Evolutionary conservation across 2,113 vertebrate species (phyloP).

Genomic region (Gymnobelideus leadbeateri): DNA sequence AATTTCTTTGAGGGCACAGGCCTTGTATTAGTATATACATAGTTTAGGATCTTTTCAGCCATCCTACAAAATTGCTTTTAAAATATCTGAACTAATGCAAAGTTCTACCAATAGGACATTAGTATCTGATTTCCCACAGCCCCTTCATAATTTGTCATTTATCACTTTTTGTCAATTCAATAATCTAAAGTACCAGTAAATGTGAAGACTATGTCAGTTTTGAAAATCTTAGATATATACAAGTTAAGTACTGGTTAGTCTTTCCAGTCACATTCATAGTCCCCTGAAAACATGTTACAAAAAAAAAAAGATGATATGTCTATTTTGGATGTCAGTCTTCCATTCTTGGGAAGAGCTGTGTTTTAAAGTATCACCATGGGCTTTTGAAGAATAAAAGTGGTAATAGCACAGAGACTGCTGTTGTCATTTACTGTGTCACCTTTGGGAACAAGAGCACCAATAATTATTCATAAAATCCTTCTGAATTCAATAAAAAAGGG

Average conservation of each 20-base stretch:
- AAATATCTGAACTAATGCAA: neutral
- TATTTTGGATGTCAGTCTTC: neutral
- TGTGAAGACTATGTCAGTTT: slow-evolving; percentile 15
- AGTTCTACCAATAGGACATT: neutral
- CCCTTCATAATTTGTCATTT: neutral
- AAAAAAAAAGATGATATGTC: slow-evolving; percentile 1
- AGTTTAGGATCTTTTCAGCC: too few species aligned
- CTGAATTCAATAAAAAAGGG: neutral
- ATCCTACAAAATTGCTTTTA: neutral
- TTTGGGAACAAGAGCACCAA: slow-evolving; percentile 3
- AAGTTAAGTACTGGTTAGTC: slow-evolving; percentile 11
- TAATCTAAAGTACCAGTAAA: slow-evolving; percentile 25
- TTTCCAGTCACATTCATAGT: neutral
- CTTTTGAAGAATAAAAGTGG: slow-evolving; percentile 18
- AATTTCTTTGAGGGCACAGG: too few species aligned
- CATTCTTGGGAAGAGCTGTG: neutral
- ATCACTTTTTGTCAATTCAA: neutral
- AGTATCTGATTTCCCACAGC: neutral
- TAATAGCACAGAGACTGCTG: neutral
- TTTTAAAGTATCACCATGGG: neutral
- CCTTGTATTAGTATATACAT: too few species aligned
- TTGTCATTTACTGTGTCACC: neutral
- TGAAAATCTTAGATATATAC: neutral
- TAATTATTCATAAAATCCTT: slow-evolving; percentile 18
- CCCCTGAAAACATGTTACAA: slow-evolving; percentile 15